Evolutionary conservation across 2,888 invertebrate genomes (phyloP), one percentile per base, ranked within the genome.

Genomic region (Zootermopsis nevadensis): DNA sequence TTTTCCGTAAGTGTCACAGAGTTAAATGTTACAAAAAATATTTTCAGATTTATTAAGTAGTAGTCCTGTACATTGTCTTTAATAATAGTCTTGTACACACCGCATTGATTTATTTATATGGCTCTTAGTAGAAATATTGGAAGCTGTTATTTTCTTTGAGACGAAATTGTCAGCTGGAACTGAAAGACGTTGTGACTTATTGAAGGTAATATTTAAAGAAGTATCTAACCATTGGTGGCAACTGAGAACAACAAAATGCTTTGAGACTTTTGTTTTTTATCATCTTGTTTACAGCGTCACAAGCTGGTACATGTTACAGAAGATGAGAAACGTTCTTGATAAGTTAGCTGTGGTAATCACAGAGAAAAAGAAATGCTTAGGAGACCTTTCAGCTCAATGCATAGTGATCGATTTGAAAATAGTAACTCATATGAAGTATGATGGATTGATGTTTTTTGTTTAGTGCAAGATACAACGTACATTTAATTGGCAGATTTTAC

Each of bases 141-240:
- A 33, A 33, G 24, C 8, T 8, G 7, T 69, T 6, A 10, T 24
- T 33, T 33, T 69, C 69, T 33, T 27, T 69, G 8, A 33, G 22
- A 6, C 31, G 6, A 69, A 69, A 69, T 31, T 69, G 69, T 6
- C 69, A 69, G 6, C 31, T 33, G 0, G 33, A 22, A 33, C 31
- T 31, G 69, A 66, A 27, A 33, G 33, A 27, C n/a, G n/a, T 27
- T n/a, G 69, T 69, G 69, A 69, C 33, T 22, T 69, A 69, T 69
- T 19, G 69, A 69, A 69, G 69, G 69, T 19, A 33, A 69, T 69
- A 69, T 69, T 31, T 12, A 30, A 69, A 69, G 33, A 0, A 27
- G 60, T 12, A 8, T 8, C 60, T 6, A n/a, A n/a, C 27, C 19
- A 33, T 69, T 30, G 12, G 33, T 33, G 69, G 69, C 19, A 31